Base-by-base conservation (phyloP, 1,140 invertebrate genomes). In the Bombus pascuorum region DNA sequence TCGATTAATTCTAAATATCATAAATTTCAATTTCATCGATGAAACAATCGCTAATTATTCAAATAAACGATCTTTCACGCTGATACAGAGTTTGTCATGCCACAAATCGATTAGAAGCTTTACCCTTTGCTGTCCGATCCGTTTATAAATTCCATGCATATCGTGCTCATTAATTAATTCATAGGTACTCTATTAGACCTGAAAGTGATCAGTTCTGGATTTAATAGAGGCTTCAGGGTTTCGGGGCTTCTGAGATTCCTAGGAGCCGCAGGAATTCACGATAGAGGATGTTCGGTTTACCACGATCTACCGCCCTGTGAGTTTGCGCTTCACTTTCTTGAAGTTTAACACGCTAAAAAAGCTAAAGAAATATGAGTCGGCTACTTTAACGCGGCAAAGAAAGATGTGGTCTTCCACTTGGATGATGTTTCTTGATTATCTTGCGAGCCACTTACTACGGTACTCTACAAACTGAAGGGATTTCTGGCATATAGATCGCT, bases 201-300 rank as follows among this genome's bases (percentile, higher is more conserved):
- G 34, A 25, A 44, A 12, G 66, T 28, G 85, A 77, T 71, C 89
- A 84, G 57, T 75, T 25, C 44, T 22, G 66, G 32, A 32, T 34
- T 72, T 90, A 85, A 90, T 90, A 87, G 77, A 84, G 44, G 85
- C 34, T 77, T 87, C 59, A 85, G 71, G 75, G 85, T 28, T 85
- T 87, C 59, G 80, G 71, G 75, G 88, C 22, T 85, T 75, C 28
- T 65, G 85, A 87, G 73, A 87, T 87, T 53, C 53, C 25, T 37
- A 2, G 8, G 22, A 28, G 65, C 88, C 91, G 68, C 88, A 90
- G 85, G 86, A 91, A 91, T 90, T 78, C 81, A 79, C 72, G 88
- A 84, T 39, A 80, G 65, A 37, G 59, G n/a, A 76, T 78, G 73
- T 39, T 77, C 42, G 78, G 88, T 85, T 90, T 77, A 86, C 87